Percentiles rank a stretch among this genome's conserved stretches.
Evolutionary conservation across 2,888 invertebrate genomes (phyloP).

Genomic region (Tryphoninae sp.): DNA sequence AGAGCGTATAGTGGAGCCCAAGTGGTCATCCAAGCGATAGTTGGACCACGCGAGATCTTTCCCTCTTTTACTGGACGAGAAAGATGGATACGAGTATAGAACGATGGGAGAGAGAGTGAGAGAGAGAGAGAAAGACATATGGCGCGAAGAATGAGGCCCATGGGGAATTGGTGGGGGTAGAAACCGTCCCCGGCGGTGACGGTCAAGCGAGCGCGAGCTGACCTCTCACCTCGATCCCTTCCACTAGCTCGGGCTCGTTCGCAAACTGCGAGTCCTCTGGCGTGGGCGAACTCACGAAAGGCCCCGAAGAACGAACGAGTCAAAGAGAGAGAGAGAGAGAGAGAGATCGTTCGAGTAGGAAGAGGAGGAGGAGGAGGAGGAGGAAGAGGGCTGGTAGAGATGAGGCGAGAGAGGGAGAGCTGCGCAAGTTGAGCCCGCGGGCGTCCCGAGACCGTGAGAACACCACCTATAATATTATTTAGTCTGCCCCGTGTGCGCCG

Average conservation of each 20-base stretch:
- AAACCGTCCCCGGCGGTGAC: conserved; percentile 80
- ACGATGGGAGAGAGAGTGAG: conserved; percentile 31
- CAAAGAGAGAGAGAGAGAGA: conserved; percentile 38
- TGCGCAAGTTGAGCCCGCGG: conserved; percentile 80
- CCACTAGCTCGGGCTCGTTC: conserved; percentile 70
- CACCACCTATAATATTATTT: conserved; percentile 82
- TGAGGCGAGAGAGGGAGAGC: conserved; percentile 45
- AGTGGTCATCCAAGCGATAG: conserved; percentile 66
- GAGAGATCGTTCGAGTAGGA: too few relatives aligned
- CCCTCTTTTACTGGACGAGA: conserved; percentile 44
- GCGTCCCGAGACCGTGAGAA: conserved; percentile 81
- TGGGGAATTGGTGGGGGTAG: conserved; percentile 69
- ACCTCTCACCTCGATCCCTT: conserved; percentile 77
- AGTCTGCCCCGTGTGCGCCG: conserved; percentile 76
- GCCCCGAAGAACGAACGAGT: conserved; percentile 56
- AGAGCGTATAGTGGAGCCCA: conserved; percentile 22
- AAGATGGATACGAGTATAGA: conserved; percentile 20
- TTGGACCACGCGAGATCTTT: conserved; percentile 55
- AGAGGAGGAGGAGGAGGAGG: too few relatives aligned
- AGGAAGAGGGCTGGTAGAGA: too few relatives aligned
- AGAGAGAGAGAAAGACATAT: conserved; percentile 58
- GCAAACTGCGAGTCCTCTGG: conserved; percentile 68
- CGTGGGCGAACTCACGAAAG: conserved; percentile 77
- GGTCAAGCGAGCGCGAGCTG: conserved; percentile 81
- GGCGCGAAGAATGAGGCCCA: conserved; percentile 55